A percentile compares a stretch with the other conserved stretches of the same genome.
These are phyloP conservation scores for Pygoscelis adeliae DNA, from an alignment of 2,113 vertebrate genomes.

Conservation along the genomic window DNA sequence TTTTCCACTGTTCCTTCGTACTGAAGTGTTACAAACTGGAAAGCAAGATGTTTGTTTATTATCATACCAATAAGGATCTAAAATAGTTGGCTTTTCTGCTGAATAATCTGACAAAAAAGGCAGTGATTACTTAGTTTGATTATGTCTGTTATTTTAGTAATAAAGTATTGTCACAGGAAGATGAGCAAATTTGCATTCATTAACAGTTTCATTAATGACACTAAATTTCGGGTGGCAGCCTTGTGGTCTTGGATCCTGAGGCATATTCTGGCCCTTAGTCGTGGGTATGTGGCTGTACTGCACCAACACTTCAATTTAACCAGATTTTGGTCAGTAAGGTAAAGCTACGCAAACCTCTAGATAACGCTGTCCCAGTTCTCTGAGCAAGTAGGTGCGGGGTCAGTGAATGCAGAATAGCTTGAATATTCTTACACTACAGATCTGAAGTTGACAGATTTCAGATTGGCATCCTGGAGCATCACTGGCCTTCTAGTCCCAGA, in stretches of 20 bases:
- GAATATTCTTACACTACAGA: not conserved
- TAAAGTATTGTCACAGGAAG: not conserved
- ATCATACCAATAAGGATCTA: not conserved
- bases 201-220: not conserved
- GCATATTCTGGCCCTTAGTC: not conserved
- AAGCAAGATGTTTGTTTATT: not conserved
- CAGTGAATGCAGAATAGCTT: not conserved
- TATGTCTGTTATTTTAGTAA: not conserved
- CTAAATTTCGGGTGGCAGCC: not conserved
- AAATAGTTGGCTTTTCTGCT: not conserved
- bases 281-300: not conserved
- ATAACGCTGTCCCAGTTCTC: not conserved
- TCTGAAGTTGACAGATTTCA: not conserved
- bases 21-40: not conserved
- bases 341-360: not conserved
- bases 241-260: not conserved
- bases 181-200: not conserved
- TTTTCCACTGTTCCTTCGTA: not conserved
- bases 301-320: too few species aligned
- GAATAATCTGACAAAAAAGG: not conserved
- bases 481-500: not conserved
- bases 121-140: not conserved
- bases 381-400: not conserved
- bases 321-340: not conserved
- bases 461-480: not conserved